Conservation (phyloP, 2,888 invertebrate species). For the Vesta saturnalis region DNA sequence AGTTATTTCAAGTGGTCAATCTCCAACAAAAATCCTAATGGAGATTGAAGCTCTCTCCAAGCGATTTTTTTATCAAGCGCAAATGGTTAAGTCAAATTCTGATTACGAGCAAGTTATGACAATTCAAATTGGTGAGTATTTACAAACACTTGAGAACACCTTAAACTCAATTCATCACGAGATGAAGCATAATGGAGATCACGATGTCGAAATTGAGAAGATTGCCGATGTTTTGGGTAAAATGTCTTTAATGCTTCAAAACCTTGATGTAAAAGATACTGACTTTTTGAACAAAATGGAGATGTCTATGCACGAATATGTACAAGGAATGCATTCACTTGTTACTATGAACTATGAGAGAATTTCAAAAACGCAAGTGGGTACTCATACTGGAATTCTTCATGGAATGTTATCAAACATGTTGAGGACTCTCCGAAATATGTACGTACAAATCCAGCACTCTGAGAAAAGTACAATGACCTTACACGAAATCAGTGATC, state of each 20-base stretch:
- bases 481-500: conserved; percentile 16
- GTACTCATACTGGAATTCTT: conserved; percentile 12
- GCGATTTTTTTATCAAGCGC: background rate
- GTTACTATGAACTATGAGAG: background rate
- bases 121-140: conserved; percentile 29
- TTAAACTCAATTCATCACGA: conserved; percentile 20
- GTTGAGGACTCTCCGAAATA: conserved; percentile 22
- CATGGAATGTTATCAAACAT: conserved; percentile 20
- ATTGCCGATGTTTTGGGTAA: conserved; percentile 6
- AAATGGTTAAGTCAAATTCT: background rate
- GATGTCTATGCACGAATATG: background rate
- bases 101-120: conserved; percentile 17
- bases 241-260: conserved; percentile 14
- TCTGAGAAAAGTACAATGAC: conserved; percentile 13
- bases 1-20: conserved; percentile 14
- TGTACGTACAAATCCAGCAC: conserved; percentile 24
- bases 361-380: conserved; percentile 4
- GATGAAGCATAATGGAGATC: conserved; percentile 13
- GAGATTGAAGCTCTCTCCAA: conserved; percentile 4
- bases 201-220: conserved; percentile 7
- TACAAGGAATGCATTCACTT: background rate
- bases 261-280: background rate
- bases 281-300: background rate
- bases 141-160: conserved; percentile 26
- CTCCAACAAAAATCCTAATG: background rate